phyloP scores from a whole-genome alignment of 2,113 vertebrate genomes.

The Tricholaema leucomelas region DNA sequence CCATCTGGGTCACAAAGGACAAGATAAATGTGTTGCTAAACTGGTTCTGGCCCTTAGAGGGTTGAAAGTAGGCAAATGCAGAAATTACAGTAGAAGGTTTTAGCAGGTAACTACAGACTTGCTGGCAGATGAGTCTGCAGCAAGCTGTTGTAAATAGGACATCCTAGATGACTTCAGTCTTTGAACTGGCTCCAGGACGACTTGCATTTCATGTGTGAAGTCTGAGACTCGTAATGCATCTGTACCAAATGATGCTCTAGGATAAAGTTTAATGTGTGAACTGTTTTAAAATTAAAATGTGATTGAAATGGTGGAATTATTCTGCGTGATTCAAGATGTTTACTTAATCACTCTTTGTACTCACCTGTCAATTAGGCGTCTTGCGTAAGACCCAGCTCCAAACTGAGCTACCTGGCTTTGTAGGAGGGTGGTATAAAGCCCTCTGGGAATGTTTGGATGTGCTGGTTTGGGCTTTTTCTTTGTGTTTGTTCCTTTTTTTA shows the following conservation, averaged over 20 bases:
- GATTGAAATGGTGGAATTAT: slow-evolving; percentile 38
- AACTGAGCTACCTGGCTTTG: neutral
- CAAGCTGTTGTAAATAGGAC: slow-evolving; percentile 53
- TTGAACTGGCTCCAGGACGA: slow-evolving; percentile 38
- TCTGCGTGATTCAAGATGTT: slow-evolving; percentile 30
- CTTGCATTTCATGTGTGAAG: slow-evolving; percentile 40
- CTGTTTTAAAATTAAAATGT: slow-evolving; percentile 50
- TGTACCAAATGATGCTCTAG: slow-evolving; percentile 32
- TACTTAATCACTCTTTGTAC: slow-evolving; percentile 39
- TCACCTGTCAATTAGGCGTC: neutral
- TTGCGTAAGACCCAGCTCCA: neutral
- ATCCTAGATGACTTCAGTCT: slow-evolving; percentile 43
- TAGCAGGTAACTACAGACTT: slow-evolving; percentile 63
- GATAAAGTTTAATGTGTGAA: slow-evolving; percentile 63
- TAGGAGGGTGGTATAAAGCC: neutral
- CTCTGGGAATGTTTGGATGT: neutral
- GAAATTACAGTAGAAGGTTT: slow-evolving; percentile 60
- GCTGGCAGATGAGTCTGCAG: slow-evolving; percentile 47
- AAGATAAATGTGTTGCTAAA: slow-evolving; percentile 51
- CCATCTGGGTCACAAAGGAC: slow-evolving; percentile 42
- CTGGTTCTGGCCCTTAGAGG: slow-evolving; percentile 57
- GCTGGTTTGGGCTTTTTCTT: neutral
- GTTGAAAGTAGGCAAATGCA: slow-evolving; percentile 67
- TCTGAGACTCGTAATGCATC: slow-evolving; percentile 25
- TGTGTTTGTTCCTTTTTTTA: neutral